Percentiles rank a stretch among this genome's conserved stretches.
These are phyloP conservation scores for Dryoscopus gambensis DNA, from an alignment of 2,113 vertebrate species.

Conservation along the genomic window DNA sequence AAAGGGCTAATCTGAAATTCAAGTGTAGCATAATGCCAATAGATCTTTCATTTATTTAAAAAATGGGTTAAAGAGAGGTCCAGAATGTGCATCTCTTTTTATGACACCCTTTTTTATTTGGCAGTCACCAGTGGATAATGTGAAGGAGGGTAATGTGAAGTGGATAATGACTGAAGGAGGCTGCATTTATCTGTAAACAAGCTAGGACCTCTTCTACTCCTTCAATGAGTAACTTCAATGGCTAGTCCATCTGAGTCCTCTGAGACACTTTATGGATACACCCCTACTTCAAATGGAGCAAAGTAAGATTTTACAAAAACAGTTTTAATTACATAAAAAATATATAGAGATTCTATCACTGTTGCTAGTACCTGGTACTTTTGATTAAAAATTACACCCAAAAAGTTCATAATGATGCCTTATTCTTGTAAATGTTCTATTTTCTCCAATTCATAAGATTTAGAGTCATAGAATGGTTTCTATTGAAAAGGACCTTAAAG, in stretches of 20 bases:
- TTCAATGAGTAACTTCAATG: background rate
- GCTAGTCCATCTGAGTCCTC: background rate
- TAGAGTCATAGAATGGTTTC: background rate
- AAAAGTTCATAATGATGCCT: background rate
- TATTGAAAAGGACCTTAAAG: background rate
- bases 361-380: background rate
- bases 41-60: background rate
- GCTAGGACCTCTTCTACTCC: background rate
- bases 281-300: background rate
- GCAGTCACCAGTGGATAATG: background rate
- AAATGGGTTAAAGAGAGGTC: background rate
- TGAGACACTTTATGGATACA: background rate
- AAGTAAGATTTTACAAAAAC: background rate
- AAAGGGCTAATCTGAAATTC: background rate
- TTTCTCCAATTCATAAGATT: background rate
- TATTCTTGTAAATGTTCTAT: background rate
- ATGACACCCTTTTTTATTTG: background rate
- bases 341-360: background rate
- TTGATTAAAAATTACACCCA: background rate
- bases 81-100: background rate
- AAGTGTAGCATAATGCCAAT: background rate
- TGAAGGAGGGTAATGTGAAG: no score
- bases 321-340: background rate
- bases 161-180: background rate
- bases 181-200: background rate